Evolutionary conservation across 2,888 invertebrate genomes (phyloP).

Genomic region (Melanostoma mellinum): DNA sequence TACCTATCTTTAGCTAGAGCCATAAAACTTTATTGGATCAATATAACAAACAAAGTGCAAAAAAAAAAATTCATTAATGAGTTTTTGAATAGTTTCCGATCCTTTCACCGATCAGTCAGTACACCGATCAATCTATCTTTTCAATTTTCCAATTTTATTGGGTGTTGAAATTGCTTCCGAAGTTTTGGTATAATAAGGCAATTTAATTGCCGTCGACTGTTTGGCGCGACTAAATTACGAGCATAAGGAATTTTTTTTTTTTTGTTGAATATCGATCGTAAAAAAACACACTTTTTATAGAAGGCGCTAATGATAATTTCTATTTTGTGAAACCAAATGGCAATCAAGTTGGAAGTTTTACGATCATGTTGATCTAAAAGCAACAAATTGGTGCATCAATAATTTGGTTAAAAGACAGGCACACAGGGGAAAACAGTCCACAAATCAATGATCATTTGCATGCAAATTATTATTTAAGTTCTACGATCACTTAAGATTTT

Average conservation of each 20-base stretch:
- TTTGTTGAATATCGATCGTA: conserved; percentile 41
- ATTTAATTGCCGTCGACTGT: conserved; percentile 32
- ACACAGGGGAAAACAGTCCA: neutral
- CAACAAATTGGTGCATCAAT: conserved; percentile 33
- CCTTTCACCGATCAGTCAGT: neutral
- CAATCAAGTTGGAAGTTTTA: conserved; percentile 53
- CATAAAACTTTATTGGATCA: conserved; percentile 2
- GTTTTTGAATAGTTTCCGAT: neutral
- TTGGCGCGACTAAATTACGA: neutral
- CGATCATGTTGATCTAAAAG: conserved; percentile 48
- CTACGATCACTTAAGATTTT: conserved; percentile 50
- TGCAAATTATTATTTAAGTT: conserved; percentile 48
- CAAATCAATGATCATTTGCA: conserved; percentile 37
- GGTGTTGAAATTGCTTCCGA: conserved; percentile 12
- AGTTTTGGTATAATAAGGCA: conserved; percentile 33
- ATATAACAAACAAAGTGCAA: neutral
- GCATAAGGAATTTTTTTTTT: conserved; percentile 7
- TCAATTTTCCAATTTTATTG: conserved; percentile 1
- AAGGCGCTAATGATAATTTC: conserved; percentile 53
- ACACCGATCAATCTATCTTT: neutral
- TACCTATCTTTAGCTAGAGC: neutral
- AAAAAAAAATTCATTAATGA: conserved; percentile 3
- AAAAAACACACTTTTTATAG: conserved; percentile 37
- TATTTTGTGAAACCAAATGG: conserved; percentile 49
- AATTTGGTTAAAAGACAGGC: conserved; percentile 41